These are phyloP conservation scores for Agriotes lineatus DNA, from an alignment of 2,888 invertebrate species.

Conservation along the genomic window DNA sequence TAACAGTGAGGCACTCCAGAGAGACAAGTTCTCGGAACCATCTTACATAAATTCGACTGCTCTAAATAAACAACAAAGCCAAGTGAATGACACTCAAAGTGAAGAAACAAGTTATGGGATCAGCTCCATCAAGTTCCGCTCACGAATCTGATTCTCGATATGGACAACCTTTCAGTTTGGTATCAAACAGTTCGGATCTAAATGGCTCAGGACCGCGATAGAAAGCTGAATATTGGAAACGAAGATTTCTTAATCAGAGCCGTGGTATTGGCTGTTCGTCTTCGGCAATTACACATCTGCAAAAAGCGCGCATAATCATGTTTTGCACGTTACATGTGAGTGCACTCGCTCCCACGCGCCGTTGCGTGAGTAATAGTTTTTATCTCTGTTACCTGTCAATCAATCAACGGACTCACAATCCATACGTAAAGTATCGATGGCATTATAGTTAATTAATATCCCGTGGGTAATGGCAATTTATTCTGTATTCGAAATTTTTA, in stretches of 20 bases:
- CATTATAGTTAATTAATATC: conserved; percentile 30
- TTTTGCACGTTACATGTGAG: conserved; percentile 20
- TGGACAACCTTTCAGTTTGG: conserved; percentile 28
- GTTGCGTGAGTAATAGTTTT: conserved; percentile 32
- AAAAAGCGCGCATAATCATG: conserved; percentile 22
- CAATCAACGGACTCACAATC: conserved; percentile 20
- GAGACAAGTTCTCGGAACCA: background rate
- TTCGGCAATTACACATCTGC: conserved; percentile 19
- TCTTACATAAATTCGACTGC: conserved; percentile 6
- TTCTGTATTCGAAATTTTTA: background rate
- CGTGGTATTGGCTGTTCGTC: conserved; percentile 23
- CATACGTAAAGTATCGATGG: conserved; percentile 25
- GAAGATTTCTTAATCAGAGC: conserved; percentile 17
- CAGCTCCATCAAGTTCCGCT: conserved; percentile 33
- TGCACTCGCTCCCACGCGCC: conserved; percentile 26
- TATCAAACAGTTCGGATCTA: conserved; percentile 29
- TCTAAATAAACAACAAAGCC: conserved; percentile 16
- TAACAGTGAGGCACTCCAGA: background rate
- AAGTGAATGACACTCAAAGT: conserved; percentile 32
- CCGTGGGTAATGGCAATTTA: conserved; percentile 12
- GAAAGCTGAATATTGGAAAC: conserved; percentile 27
- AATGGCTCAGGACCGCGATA: conserved; percentile 9
- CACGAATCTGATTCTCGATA: conserved; percentile 34
- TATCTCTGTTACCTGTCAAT: conserved; percentile 30
- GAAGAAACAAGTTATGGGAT: conserved; percentile 36